Conservation (phyloP, 2,888 invertebrate species). For the Chalcis sispes region DNA sequence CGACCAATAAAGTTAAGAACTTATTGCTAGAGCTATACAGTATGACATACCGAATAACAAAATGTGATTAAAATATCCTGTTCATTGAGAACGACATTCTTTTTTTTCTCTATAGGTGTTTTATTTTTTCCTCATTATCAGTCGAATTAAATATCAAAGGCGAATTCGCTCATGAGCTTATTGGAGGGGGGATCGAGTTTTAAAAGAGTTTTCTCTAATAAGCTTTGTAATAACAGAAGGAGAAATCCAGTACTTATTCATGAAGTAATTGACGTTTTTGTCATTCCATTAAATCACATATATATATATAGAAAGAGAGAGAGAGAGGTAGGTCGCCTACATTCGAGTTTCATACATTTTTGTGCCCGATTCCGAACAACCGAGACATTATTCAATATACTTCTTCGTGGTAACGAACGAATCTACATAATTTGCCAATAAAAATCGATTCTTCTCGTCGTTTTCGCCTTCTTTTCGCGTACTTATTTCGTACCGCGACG, state of each 20-base stretch:
- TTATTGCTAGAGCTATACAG: constrained; percentile 1
- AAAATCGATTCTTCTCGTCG: constrained; percentile 38
- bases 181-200: constrained; percentile 35
- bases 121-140: constrained; percentile 37
- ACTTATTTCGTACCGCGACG: not conserved
- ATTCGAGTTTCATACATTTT: not conserved
- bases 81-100: constrained; percentile 38
- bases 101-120: constrained; percentile 24
- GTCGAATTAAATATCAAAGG: not conserved
- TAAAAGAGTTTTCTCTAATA: constrained; percentile 46
- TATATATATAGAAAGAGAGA: not conserved
- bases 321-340: constrained; percentile 2
- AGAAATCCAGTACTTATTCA: constrained; percentile 49
- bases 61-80: constrained; percentile 37
- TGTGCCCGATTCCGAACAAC: not conserved
- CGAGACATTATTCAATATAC: constrained; percentile 43
- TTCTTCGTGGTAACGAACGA: constrained; percentile 32
- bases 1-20: constrained; percentile 22
- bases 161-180: not conserved
- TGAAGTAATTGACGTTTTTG: constrained; percentile 53
- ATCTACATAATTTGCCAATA: constrained; percentile 47
- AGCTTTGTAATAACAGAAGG: constrained; percentile 50
- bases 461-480: constrained; percentile 22
- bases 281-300: constrained; percentile 51
- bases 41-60: constrained; percentile 21